Evolutionary conservation across 2,113 vertebrate genomes (phyloP).

Genomic region (Bujurquina vittata): DNA sequence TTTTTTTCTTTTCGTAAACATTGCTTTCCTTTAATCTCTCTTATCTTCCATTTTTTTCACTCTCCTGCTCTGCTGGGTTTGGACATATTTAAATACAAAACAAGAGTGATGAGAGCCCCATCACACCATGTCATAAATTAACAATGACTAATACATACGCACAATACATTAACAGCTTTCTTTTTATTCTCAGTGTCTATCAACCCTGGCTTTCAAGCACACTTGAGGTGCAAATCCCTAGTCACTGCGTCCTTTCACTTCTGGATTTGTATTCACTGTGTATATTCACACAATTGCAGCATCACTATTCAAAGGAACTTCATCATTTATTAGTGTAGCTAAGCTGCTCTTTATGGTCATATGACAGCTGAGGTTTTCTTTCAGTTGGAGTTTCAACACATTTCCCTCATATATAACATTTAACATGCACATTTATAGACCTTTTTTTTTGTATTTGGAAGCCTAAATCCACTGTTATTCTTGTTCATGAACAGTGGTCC

Average conservation of each 20-base stretch:
- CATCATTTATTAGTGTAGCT: not conserved
- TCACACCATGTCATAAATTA: not conserved
- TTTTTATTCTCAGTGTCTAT: not conserved
- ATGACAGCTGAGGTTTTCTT: not conserved
- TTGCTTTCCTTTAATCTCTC: not conserved
- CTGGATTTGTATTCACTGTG: not conserved
- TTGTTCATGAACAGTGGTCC: not conserved
- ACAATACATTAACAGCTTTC: not conserved
- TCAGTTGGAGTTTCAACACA: no score
- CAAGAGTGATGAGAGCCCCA: not conserved
- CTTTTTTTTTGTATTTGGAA: not conserved
- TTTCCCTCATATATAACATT: not conserved
- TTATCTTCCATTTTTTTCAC: not conserved
- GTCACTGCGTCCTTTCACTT: not conserved
- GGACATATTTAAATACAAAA: not conserved
- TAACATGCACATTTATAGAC: not conserved
- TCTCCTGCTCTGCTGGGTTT: not conserved
- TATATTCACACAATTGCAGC: not conserved
- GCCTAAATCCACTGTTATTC: not conserved
- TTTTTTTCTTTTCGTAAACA: not conserved
- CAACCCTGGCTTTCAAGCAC: not conserved
- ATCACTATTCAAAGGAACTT: not conserved
- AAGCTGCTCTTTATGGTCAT: not conserved
- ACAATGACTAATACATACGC: constrained; percentile 7
- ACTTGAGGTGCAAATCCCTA: not conserved